These are phyloP conservation scores for Tanytarsus gracilentus DNA, from an alignment of 2,888 invertebrate species.

Conservation along the genomic window DNA sequence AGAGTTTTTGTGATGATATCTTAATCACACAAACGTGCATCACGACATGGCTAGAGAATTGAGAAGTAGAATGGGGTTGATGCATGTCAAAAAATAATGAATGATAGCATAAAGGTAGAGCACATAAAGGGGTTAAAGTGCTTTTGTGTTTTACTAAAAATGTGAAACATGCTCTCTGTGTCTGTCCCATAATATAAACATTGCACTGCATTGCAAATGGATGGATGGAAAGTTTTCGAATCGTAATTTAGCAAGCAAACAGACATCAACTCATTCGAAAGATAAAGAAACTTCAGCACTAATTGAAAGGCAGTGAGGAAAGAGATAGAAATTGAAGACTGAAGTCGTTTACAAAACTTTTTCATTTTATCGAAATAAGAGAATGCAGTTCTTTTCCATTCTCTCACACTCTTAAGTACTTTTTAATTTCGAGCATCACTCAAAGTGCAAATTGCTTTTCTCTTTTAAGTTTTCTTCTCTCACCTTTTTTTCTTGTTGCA, in stretches of 20 bases:
- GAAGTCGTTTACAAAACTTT: slow-evolving; percentile 1
- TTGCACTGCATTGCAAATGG: no score
- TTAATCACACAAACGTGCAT: no score
- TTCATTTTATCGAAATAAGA: slow-evolving; percentile 11
- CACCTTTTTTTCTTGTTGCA: not conserved
- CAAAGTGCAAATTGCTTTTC: slow-evolving; percentile 12
- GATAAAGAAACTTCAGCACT: slow-evolving; percentile 13
- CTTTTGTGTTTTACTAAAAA: no score
- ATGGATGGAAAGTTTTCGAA: slow-evolving; percentile 3
- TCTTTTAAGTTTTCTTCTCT: not conserved
- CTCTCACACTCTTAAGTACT: slow-evolving; percentile 12
- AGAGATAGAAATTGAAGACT: not conserved
- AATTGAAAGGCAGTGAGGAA: slow-evolving; percentile 1
- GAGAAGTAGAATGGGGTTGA: no score
- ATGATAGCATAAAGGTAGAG: no score
- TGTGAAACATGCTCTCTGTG: no score
- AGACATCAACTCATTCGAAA: slow-evolving; percentile 12
- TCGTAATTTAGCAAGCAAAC: slow-evolving; percentile 15
- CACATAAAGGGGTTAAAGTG: no score
- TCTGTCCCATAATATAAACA: no score
- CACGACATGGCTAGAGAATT: no score
- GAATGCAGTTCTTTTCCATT: slow-evolving; percentile 4
- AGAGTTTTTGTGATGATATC: no score
- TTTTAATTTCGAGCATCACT: slow-evolving; percentile 14
- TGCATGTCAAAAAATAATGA: no score